phyloP scores from a whole-genome alignment of 2,797 vertebrate genomes.

The Protosalanx chinensis region DNA sequence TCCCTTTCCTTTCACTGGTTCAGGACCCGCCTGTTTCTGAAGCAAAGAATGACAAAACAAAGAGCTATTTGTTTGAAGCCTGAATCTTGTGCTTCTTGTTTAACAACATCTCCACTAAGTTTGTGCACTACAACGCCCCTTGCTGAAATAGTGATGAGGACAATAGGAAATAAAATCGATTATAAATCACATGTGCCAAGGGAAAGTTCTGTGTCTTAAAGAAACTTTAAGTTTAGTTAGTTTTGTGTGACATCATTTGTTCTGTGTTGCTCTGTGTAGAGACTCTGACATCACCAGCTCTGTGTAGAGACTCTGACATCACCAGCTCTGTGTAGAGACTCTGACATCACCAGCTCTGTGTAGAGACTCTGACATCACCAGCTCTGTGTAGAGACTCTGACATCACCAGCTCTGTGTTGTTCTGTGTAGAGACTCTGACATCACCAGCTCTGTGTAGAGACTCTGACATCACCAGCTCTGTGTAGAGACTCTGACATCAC shows the following conservation, averaged over 20 bases:
- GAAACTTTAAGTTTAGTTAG: neutral
- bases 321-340: constrained; percentile 50
- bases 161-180: no score
- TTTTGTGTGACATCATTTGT: no score
- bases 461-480: no score
- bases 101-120: neutral
- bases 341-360: constrained; percentile 67
- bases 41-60: neutral
- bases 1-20: constrained; percentile 6
- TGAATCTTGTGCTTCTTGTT: constrained; percentile 10
- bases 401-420: neutral
- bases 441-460: no score
- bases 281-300: no score
- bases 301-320: no score
- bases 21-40: constrained; percentile 29
- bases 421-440: constrained; percentile 31
- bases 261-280: neutral
- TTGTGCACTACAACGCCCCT: neutral
- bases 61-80: neutral
- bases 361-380: no score
- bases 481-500: no score
- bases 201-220: neutral
- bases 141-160: neutral
- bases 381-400: no score
- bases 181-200: neutral